phyloP scores from a whole-genome alignment of 2,113 vertebrate genomes.

The Prunella himalayana region DNA sequence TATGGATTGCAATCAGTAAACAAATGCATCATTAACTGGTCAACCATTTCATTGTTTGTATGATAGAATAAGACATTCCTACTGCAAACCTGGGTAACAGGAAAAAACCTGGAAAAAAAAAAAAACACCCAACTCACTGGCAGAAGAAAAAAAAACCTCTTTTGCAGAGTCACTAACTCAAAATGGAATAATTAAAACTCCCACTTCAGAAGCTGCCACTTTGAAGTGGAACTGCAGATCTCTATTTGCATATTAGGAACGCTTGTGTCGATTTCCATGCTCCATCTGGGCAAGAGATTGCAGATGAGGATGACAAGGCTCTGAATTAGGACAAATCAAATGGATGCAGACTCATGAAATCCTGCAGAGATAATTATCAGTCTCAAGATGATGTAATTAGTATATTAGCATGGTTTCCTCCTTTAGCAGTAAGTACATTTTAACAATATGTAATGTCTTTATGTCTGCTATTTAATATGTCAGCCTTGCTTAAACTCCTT shows the following conservation, averaged over 20 bases:
- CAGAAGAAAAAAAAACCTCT: background rate
- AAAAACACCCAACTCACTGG: background rate
- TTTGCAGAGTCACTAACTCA: constrained; percentile 41
- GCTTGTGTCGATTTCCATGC: constrained; percentile 11
- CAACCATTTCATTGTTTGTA: background rate
- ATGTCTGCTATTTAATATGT: background rate
- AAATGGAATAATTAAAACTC: constrained; percentile 46
- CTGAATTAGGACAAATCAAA: constrained; percentile 52
- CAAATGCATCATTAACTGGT: background rate
- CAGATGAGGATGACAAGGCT: constrained; percentile 25
- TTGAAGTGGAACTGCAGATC: constrained; percentile 53
- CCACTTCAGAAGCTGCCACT: constrained; percentile 32
- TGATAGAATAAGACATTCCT: background rate
- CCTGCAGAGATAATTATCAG: constrained; percentile 49
- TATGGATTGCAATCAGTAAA: constrained; percentile 19
- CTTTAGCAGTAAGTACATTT: constrained; percentile 19
- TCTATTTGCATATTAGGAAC: constrained; percentile 15
- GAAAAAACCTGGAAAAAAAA: background rate
- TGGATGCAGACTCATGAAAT: constrained; percentile 18
- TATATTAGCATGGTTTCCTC: constrained; percentile 8
- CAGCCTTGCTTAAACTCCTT: background rate
- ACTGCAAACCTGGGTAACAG: background rate
- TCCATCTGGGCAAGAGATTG: constrained; percentile 30
- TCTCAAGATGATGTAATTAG: constrained; percentile 32
- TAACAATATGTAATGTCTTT: background rate